phyloP scores from a whole-genome alignment of 2,888 invertebrate genomes.

The Ptychoptera albimana region DNA sequence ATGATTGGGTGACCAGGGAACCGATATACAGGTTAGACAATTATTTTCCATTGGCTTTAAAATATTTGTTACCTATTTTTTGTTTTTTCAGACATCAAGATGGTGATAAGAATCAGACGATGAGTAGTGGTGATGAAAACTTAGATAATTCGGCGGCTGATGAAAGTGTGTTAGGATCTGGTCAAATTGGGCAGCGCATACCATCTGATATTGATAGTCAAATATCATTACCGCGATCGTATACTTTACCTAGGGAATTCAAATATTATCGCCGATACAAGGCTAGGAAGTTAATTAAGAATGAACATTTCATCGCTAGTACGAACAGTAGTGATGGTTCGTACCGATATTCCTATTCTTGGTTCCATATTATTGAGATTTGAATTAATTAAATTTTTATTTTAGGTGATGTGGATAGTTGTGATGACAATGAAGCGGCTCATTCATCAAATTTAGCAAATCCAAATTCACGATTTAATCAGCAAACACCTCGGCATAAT shows the following conservation, averaged over 20 bases:
- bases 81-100: slow-evolving; percentile 7
- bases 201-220: slow-evolving; percentile 65
- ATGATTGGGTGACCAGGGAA: slow-evolving; percentile 32
- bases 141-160: slow-evolving; percentile 15
- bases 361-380: no score
- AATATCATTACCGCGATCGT: slow-evolving; percentile 68
- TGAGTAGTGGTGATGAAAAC: slow-evolving; percentile 17
- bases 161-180: slow-evolving; percentile 14
- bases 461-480: slow-evolving; percentile 6
- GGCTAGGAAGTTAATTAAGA: slow-evolving; percentile 39
- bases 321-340: slow-evolving; percentile 75
- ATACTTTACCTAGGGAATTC: slow-evolving; percentile 72
- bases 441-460: slow-evolving; percentile 31
- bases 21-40: slow-evolving; percentile 3
- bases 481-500: slow-evolving; percentile 4
- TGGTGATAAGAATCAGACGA: slow-evolving; percentile 8
- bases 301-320: slow-evolving; percentile 57
- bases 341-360: neutral
- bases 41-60: neutral
- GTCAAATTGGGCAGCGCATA: slow-evolving; percentile 12
- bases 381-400: slow-evolving; percentile 6
- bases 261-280: slow-evolving; percentile 53
- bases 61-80: neutral
- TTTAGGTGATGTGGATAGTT: slow-evolving; percentile 66
- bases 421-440: slow-evolving; percentile 49